Base-by-base conservation (phyloP, 2,888 invertebrate genomes). In the Didymodactylos carnosus region DNA sequence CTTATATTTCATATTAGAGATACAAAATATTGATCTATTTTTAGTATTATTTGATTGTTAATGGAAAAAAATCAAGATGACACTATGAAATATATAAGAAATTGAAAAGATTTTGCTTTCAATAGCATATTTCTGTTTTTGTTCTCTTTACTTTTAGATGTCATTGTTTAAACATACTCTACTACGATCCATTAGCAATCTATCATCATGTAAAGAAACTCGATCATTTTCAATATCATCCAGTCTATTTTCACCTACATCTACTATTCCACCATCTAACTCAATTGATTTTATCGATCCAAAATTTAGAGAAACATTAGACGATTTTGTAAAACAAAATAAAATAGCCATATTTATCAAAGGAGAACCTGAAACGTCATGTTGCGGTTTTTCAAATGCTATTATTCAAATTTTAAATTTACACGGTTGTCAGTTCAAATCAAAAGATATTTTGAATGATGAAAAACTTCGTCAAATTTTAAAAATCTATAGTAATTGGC, bases 361-460 rank as follows among this genome's bases (percentile, higher is more conserved):
- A 35, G 62, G 62, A 29, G 62, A 62, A 35, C n/a, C 62, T 3
- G 14, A 29, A 19, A 35, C 7, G 19, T 3, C 8, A 62, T 29
- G 62, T 80, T 98, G 98, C 84, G 98, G 98, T 8, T 99, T 99
- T 82, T 97, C 95, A 82, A 94, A 94, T 84, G 95, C 94, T 3
- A 97, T 97, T 11, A 91, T 94, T 29, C 92, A 95, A 85, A 91
- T 98, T 78, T 87, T 98, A 82, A 88, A 91, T 80, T 92, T 95
- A 90, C 97, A 98, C 83, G 92, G 92, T n/a, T 93, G 95, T n/a
- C 76, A 80, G 13, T 83, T 79, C 76, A 78, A 91, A 79, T 92
- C 94, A 90, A 95, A 98, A 83, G 92, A 92, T 23, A 93, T 97
- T 1, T 27, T 75, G 6, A 70, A 49, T 19, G 73, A 72, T 43